Percentiles rank a stretch among this genome's conserved stretches.
Conservation (phyloP, 2,797 vertebrate species). For the Erpetoichthys calabaricus region DNA sequence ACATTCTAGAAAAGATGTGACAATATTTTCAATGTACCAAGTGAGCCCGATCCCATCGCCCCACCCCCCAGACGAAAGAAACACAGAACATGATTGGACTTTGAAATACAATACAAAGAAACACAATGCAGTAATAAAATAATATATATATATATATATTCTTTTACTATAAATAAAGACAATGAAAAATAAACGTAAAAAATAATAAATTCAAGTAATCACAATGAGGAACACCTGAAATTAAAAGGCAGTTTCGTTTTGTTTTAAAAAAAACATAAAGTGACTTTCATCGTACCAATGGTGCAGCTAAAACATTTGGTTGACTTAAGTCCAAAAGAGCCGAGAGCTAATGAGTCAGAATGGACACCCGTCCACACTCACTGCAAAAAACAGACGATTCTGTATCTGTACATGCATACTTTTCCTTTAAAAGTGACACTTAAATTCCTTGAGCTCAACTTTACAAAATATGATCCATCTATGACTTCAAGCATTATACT, state of each 20-base stretch:
- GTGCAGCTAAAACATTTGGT: not conserved
- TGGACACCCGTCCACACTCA: no score
- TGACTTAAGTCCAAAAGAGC: no score
- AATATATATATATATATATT: not conserved
- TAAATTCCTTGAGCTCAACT: no score
- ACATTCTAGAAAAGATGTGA: no score
- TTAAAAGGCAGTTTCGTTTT: not conserved
- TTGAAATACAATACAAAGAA: not conserved
- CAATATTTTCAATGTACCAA: no score
- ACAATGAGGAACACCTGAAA: not conserved
- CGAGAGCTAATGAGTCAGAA: no score
- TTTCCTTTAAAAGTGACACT: no score
- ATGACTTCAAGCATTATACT: no score
- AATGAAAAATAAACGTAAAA: not conserved
- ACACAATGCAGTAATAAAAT: not conserved
- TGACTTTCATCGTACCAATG: constrained; percentile 1
- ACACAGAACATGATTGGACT: not conserved
- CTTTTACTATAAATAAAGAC: constrained; percentile 1
- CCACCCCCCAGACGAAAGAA: not conserved
- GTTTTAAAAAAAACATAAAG: constrained; percentile 1
- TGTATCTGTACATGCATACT: no score
- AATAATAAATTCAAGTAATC: constrained; percentile 1
- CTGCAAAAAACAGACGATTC: no score
- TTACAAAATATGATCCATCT: no score
- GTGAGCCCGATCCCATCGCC: no score